Evolutionary conservation across 2,888 invertebrate genomes (phyloP), one percentile per base, ranked within the genome.

Genomic region (Rosalia funebris): DNA sequence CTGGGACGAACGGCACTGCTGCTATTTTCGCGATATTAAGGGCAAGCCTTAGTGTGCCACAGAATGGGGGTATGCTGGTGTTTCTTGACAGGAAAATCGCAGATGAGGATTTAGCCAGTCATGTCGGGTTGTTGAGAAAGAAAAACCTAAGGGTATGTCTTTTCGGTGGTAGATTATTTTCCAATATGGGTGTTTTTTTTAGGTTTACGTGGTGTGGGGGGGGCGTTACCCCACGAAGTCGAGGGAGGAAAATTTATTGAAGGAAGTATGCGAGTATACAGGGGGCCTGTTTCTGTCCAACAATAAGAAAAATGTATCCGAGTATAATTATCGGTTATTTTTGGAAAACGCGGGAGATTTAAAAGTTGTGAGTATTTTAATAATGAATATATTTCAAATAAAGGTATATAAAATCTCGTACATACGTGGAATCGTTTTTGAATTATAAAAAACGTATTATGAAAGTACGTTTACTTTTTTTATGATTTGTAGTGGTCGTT

Each of bases 11-110:
- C 1, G 83, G 81, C 39, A 87, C 87, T 10, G 85, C 85, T 3
- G 85, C 86, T 0, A 87, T 88, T 83, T 80, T 84, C 47, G 87
- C 87, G 0, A 77, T 88, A 20, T 79, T 87, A 0, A 84, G 86
- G 19, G 88, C 89, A 0, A 84, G 86, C 0, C 85, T 86, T 62
- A 70, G 86, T 61, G 84, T 89, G 52, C 88, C 88, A 0, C 86
- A 86, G 65, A 87, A 88, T 73, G 86, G 87, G 62, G 88, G 87
- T 0, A 81, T 89, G 7, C 85, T 90, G 71, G 77, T 89, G 39
- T 83, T 89, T 59, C 86, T 87, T 0, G 86, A 87, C 57, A 80
- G 82, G 31, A 83, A 83, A 14, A 83, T 86, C 25, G 84, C 82
- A 1, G 88, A 88, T 68, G 81, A 81, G 7, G 81, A 83, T 68